Conservation (phyloP, 53 echinoderm and acorn worm genomes). For the Astropecten irregularis region DNA sequence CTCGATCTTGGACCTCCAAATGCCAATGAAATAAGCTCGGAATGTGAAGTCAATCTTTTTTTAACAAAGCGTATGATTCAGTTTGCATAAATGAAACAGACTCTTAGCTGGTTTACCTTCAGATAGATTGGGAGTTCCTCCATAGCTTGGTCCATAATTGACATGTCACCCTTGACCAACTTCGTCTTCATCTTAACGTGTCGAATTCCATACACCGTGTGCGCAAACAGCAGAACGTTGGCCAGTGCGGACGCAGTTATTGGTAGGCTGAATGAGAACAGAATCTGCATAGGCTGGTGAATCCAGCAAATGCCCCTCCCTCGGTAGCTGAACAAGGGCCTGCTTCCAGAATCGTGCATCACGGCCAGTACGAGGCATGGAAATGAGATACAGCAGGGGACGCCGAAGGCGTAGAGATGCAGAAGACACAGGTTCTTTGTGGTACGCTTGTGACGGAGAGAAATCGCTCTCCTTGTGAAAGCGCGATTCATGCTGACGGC, state of each 20-base stretch:
- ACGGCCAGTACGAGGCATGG: slow-evolving; percentile 8
- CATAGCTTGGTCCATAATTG: slow-evolving; percentile 9
- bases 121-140: slow-evolving; percentile 60
- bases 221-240: slow-evolving; percentile 40
- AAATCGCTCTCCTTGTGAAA: neutral
- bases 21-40: too few relatives aligned
- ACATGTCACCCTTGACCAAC: slow-evolving; percentile 9
- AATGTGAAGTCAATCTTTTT: too few relatives aligned
- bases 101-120: slow-evolving; percentile 31
- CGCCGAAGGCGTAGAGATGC: slow-evolving; percentile 15
- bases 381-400: neutral
- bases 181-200: slow-evolving; percentile 2
- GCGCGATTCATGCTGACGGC: slow-evolving; percentile 49
- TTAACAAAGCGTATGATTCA: too few relatives aligned
- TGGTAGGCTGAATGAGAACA: slow-evolving; percentile 54
- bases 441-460: neutral
- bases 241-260: neutral
- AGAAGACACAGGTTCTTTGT: neutral
- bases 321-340: slow-evolving; percentile 28
- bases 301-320: slow-evolving; percentile 51
- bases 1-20: too few relatives aligned
- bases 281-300: neutral
- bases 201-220: slow-evolving; percentile 36
- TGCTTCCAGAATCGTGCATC: neutral
- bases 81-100: too few relatives aligned